phyloP scores from a whole-genome alignment of 1,140 invertebrate genomes.

The Scaptomyza montana region DNA sequence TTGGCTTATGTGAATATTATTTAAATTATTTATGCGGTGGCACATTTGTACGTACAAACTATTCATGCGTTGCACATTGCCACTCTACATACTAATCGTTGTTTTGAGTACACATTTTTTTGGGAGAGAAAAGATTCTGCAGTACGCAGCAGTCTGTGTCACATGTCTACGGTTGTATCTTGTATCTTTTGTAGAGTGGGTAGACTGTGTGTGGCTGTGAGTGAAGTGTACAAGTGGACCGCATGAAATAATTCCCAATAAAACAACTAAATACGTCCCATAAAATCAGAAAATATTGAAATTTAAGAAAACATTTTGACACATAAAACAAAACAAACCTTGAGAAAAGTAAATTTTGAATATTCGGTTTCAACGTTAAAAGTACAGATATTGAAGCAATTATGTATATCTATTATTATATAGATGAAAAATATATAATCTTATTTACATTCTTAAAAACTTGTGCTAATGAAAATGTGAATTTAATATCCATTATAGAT shows the following conservation, averaged over 20 bases:
- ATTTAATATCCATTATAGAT: too few relatives aligned
- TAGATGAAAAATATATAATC: too few relatives aligned
- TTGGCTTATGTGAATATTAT: conserved; percentile 19
- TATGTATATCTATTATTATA: too few relatives aligned
- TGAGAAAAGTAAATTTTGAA: too few relatives aligned
- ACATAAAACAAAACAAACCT: not conserved
- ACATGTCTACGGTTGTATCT: conserved; percentile 15
- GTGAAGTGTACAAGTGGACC: conserved; percentile 13
- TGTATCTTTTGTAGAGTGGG: conserved; percentile 1
- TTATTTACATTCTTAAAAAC: too few relatives aligned
- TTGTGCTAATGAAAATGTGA: too few relatives aligned
- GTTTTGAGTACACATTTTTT: conserved; percentile 4
- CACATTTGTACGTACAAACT: conserved; percentile 37
- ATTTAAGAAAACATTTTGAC: not conserved
- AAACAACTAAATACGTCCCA: not conserved
- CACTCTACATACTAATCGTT: conserved; percentile 28
- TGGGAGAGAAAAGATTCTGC: not conserved
- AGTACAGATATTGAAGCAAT: too few relatives aligned
- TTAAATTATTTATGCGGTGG: not conserved
- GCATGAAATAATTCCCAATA: conserved; percentile 15
- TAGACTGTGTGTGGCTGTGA: conserved; percentile 14
- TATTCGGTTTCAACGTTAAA: too few relatives aligned
- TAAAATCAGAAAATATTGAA: not conserved
- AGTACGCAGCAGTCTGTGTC: conserved; percentile 8
- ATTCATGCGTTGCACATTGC: conserved; percentile 11